Evolutionary conservation across 1,140 invertebrate genomes (phyloP).

Genomic region (Ceratoteleas bidentatus): DNA sequence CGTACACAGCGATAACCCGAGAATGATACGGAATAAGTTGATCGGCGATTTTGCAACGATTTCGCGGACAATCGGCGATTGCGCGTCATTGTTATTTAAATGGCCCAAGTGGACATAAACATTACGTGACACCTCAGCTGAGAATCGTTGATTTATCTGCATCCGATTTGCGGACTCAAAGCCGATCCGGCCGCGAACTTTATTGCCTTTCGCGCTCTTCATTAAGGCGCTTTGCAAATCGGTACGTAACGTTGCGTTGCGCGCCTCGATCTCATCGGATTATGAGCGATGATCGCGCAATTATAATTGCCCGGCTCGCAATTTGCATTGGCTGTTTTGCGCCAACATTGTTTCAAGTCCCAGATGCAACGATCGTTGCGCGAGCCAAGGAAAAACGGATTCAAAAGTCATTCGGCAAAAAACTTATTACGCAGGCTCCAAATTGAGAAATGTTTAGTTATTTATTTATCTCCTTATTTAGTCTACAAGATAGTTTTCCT

Average conservation of each 20-base stretch:
- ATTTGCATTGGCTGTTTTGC: background rate
- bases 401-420: background rate
- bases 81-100: constrained; percentile 48
- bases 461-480: too few species aligned
- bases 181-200: constrained; percentile 34
- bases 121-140: constrained; percentile 30
- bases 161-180: constrained; percentile 31
- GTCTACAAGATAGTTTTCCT: too few species aligned
- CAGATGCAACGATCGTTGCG: too few species aligned
- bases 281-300: constrained; percentile 13
- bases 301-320: background rate
- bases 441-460: too few species aligned
- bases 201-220: constrained; percentile 42
- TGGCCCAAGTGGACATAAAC: constrained; percentile 40
- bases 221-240: constrained; percentile 36
- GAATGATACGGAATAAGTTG: constrained; percentile 20
- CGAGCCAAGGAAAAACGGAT: too few species aligned
- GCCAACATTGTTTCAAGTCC: too few species aligned
- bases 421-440: too few species aligned
- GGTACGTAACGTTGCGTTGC: constrained; percentile 22
- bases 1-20: background rate
- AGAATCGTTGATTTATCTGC: constrained; percentile 51
- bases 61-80: constrained; percentile 19
- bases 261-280: constrained; percentile 29
- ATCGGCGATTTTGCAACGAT: constrained; percentile 32